Percentiles rank a stretch among this genome's conserved stretches.
Evolutionary conservation across 2,888 invertebrate species (phyloP).

Genomic region (Mythimna ferrago): DNA sequence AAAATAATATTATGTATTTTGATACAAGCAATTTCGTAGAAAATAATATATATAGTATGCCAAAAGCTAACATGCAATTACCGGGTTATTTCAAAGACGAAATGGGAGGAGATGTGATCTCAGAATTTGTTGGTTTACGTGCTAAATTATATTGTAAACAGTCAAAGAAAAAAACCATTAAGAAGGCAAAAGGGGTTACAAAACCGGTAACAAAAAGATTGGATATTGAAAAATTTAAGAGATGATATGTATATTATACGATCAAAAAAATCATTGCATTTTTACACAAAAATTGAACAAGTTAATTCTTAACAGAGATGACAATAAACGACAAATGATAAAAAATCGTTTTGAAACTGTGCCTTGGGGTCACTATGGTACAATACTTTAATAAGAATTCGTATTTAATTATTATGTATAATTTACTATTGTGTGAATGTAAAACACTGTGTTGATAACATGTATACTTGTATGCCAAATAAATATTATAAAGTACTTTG

Average conservation of each 20-base stretch:
- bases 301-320: background rate
- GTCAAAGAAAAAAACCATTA: background rate
- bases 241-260: slow-evolving; percentile 3
- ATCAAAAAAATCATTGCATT: background rate
- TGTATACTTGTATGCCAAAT: too few species aligned
- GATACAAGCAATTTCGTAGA: slow-evolving; percentile 12
- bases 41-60: background rate
- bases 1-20: background rate
- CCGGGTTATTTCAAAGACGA: slow-evolving; percentile 9
- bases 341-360: too few species aligned
- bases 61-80: background rate
- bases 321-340: too few species aligned
- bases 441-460: too few species aligned
- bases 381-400: too few species aligned
- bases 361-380: too few species aligned
- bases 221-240: slow-evolving; percentile 3
- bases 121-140: slow-evolving; percentile 17
- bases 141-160: slow-evolving; percentile 10
- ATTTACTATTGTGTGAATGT: too few species aligned
- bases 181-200: slow-evolving; percentile 5
- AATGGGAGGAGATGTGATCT: slow-evolving; percentile 1
- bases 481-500: too few species aligned
- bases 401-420: too few species aligned
- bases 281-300: slow-evolving; percentile 6
- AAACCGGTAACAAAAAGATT: background rate